Evolutionary conservation across 2,888 invertebrate genomes (phyloP), one percentile per base, ranked within the genome.

Genomic region (Anthoptus insignis): DNA sequence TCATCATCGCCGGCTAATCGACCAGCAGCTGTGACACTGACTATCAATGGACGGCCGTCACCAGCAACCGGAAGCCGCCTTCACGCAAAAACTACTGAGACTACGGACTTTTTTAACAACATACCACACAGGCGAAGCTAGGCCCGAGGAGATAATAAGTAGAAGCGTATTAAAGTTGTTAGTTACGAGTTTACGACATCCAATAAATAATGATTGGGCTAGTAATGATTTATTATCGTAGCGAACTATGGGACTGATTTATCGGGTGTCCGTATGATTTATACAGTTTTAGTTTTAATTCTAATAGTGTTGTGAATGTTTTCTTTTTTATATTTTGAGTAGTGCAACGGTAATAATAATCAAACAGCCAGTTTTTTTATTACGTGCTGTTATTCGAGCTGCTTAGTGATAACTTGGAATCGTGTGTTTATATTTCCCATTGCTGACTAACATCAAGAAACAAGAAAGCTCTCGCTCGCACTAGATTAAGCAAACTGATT

Each of bases 251-350:
- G 7, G 14, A 49, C 22, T 14, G 49, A 24, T 49, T 27, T 49
- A 49, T 49, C 24, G 21, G 24, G 49, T 27, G 49, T 49, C 27
- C 49, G 49, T 21, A n/a, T 53, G 53, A 53, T 19, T 34, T 53
- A 32, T 53, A 34, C 53, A 53, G 5, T 3, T 53, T 34, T 34
- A 21, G 32, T 53, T 53, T 53, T 14, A 29, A 19, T 53, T 32
- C 9, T 27, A 63, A 49, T 68, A 70, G 66, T 73, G 68, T 66
- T 71, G 68, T 60, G 66, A 68, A 71, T 72, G 39, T 66, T 73
- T 65, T 67, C 71, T 50, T 59, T 60, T 70, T 67, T 72, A 60
- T 53, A 65, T 16, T 50, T 59, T 58, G 14, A 14, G 14, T 5
- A 24, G 59, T 59, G 59, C 21, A 42, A 14, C 8, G 19, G n/a